Conservation (phyloP, 2,888 invertebrate species). For the Xanthia icteritia region DNA sequence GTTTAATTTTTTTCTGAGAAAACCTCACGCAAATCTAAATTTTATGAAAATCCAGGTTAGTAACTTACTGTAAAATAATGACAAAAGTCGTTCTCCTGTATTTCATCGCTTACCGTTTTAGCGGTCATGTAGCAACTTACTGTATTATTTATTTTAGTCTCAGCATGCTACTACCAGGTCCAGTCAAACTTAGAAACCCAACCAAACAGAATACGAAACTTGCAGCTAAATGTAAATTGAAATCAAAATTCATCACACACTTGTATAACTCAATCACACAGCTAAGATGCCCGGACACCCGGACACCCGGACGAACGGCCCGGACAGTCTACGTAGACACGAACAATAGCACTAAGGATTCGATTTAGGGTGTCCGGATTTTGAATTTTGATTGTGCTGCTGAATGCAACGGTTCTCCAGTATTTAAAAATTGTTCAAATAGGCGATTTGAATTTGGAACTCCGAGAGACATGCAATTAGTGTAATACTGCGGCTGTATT, state of each 20-base stretch:
- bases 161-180: not conserved
- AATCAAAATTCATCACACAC: slow-evolving; percentile 76
- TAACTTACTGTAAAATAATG: not conserved
- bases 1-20: not conserved
- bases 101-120: not conserved
- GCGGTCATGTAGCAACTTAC: too few relatives aligned
- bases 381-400: slow-evolving; percentile 43
- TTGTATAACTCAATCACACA: slow-evolving; percentile 70
- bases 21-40: not conserved
- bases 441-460: not conserved
- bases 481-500: not conserved
- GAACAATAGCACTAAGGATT: slow-evolving; percentile 60
- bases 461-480: not conserved
- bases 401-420: slow-evolving; percentile 10
- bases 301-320: slow-evolving; percentile 32
- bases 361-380: slow-evolving; percentile 58
- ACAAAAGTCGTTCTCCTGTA: not conserved
- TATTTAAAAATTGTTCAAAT: not conserved
- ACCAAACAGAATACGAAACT: slow-evolving; percentile 59
- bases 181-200: slow-evolving; percentile 15
- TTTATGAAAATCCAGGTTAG: not conserved
- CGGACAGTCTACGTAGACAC: slow-evolving; percentile 48
- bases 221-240: slow-evolving; percentile 69
- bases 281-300: slow-evolving; percentile 60
- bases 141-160: not conserved